Evolutionary conservation across 2,888 invertebrate species (phyloP), one percentile per base, ranked within the genome.

Genomic region (Clusia tigrina): DNA sequence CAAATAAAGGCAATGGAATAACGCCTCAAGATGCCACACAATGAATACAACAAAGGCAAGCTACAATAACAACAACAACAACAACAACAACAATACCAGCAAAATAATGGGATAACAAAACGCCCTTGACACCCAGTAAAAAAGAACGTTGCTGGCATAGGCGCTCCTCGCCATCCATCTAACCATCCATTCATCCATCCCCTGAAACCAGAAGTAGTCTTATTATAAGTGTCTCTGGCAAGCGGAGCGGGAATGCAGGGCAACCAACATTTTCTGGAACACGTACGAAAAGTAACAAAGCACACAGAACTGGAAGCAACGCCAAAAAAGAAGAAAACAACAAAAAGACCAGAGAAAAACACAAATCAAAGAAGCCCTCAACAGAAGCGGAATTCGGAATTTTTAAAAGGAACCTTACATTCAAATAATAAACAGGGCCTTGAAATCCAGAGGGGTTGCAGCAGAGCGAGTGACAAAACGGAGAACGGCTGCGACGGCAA

Each of bases 121-220:
- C 79, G 79, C 80, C 79, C 79, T 80, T 80, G 79, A 80, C 79
- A 80, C 79, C 79, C 80, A 78, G 76, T 76, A 76, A 78, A 78
- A 75, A 48, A 15, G 48, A 42, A n/a, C 42, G 12, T 5, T 48
- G 32, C 48, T 3, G 48, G 20, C 48, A 42, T 10, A 42, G 42
- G 48, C 18, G 20, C 3, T 48, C 32, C 5, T 10, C 42, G n/a
- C 10, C 10, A 15, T n/a, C n/a, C n/a, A n/a, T n/a, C n/a, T n/a
- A n/a, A n/a, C n/a, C n/a, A n/a, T n/a, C n/a, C n/a, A n/a, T n/a
- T n/a, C n/a, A n/a, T n/a, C n/a, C 48, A 48, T 22, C 48, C 48
- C 48, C 22, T 6, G 24, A 46, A 46, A 57, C 17, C 46, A 46
- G 52, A 74, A 77, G 75, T 71, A 77, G 77, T 74, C 77, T 77